Percentiles rank a stretch among this genome's conserved stretches.
phyloP scores from a whole-genome alignment of 1,140 invertebrate genomes.

The Bombus waltoni region DNA sequence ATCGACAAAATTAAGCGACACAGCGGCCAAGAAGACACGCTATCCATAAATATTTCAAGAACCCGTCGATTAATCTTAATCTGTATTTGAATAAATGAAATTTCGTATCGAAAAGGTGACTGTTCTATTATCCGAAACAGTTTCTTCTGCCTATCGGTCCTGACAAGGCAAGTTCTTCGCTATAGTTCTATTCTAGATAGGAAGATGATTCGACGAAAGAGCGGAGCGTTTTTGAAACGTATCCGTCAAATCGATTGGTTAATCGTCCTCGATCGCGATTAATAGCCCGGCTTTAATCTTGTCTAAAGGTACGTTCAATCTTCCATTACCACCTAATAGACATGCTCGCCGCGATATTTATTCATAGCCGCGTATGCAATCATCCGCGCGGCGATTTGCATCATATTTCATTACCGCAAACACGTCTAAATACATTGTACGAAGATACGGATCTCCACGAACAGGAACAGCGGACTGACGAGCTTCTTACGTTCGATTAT shows the following conservation, averaged over 20 bases:
- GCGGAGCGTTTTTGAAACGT: too few species aligned
- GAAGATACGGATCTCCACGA: constrained; percentile 30
- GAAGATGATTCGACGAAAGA: too few species aligned
- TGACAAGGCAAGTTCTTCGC: too few species aligned
- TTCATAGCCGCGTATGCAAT: constrained; percentile 24
- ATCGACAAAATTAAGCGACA: too few species aligned
- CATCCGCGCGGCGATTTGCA: constrained; percentile 12
- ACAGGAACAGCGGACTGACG: not conserved
- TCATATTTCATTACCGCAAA: constrained; percentile 39
- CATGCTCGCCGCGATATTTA: not conserved
- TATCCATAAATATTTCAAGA: too few species aligned
- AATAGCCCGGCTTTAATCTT: not conserved
- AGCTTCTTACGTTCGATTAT: constrained; percentile 41
- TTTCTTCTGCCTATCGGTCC: too few species aligned
- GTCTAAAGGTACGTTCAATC: not conserved
- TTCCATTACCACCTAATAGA: not conserved
- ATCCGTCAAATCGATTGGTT: not conserved
- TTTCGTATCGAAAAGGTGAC: too few species aligned
- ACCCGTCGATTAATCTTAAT: too few species aligned
- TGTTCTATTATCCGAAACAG: too few species aligned
- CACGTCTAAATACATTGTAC: constrained; percentile 30
- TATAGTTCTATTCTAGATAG: too few species aligned
- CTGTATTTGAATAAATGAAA: too few species aligned
- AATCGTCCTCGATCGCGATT: not conserved
- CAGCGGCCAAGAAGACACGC: too few species aligned